Conservation (phyloP, 1,140 invertebrate species). For the Acromyrmex heyeri region DNA sequence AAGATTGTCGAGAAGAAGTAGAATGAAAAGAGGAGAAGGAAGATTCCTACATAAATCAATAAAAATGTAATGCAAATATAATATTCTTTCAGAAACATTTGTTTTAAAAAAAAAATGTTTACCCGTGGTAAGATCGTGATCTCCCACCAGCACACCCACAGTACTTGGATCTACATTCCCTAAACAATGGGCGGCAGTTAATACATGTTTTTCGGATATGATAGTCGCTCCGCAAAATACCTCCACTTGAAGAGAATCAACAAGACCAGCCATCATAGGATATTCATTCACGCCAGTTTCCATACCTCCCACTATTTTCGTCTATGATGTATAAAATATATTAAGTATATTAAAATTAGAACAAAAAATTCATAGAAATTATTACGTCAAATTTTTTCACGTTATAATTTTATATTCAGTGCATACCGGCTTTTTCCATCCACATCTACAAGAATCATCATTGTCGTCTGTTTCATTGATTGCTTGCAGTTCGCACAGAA, state of each 20-base stretch:
- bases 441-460: constrained; percentile 85
- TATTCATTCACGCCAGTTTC: constrained; percentile 89
- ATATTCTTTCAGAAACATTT: neutral
- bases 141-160: constrained; percentile 87
- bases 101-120: constrained; percentile 34
- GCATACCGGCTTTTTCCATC: constrained; percentile 87
- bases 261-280: constrained; percentile 89
- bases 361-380: neutral
- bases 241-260: constrained; percentile 79
- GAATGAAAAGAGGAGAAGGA: too few species aligned
- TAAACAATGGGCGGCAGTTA: constrained; percentile 91
- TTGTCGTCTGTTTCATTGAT: constrained; percentile 65
- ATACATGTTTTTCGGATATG: constrained; percentile 88
- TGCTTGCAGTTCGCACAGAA: constrained; percentile 85
- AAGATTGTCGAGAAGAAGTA: too few species aligned
- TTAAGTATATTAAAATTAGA: neutral
- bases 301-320: constrained; percentile 88
- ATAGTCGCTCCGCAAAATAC: constrained; percentile 90
- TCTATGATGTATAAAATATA: constrained; percentile 79
- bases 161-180: constrained; percentile 39
- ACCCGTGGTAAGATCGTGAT: constrained; percentile 84
- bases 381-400: neutral
- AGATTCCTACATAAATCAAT: too few species aligned
- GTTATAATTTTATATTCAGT: neutral
- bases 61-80: neutral